Evolutionary conservation across 2,113 vertebrate species (phyloP).

Genomic region (Bombycilla garrulus): DNA sequence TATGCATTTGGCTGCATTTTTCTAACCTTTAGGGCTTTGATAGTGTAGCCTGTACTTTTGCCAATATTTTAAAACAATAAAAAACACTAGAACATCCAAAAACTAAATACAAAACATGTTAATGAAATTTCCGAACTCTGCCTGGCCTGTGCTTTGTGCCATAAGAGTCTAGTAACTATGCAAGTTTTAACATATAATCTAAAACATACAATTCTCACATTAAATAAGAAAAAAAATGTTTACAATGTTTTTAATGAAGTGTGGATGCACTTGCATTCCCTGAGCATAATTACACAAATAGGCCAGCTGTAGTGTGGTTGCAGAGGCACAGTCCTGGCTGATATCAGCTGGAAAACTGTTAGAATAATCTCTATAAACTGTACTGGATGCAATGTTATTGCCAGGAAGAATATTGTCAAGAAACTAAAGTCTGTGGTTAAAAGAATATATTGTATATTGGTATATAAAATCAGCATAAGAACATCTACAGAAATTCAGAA

Average conservation of each 20-base stretch:
- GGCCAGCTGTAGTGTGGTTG: background rate
- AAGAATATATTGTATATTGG: background rate
- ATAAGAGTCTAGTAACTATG: background rate
- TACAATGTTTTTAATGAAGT: background rate
- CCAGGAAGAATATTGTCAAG: background rate
- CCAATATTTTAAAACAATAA: slow-evolving; percentile 6
- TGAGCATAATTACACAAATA: background rate
- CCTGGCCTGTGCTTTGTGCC: background rate
- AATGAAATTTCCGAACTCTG: background rate
- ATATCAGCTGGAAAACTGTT: background rate
- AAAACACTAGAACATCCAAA: background rate
- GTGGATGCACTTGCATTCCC: background rate
- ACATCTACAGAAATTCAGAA: background rate
- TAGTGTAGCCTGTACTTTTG: background rate
- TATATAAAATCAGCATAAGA: background rate
- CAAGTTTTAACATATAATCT: background rate
- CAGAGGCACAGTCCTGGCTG: background rate
- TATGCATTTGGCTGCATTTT: background rate
- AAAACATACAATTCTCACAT: background rate
- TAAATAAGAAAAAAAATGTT: background rate
- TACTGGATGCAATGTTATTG: background rate
- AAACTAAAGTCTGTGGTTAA: background rate
- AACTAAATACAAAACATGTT: background rate
- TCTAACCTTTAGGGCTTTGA: slow-evolving; percentile 29
- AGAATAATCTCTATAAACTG: background rate